Conservation (phyloP, 2,888 invertebrate genomes). For the Drosophila suboccidentalis region DNA sequence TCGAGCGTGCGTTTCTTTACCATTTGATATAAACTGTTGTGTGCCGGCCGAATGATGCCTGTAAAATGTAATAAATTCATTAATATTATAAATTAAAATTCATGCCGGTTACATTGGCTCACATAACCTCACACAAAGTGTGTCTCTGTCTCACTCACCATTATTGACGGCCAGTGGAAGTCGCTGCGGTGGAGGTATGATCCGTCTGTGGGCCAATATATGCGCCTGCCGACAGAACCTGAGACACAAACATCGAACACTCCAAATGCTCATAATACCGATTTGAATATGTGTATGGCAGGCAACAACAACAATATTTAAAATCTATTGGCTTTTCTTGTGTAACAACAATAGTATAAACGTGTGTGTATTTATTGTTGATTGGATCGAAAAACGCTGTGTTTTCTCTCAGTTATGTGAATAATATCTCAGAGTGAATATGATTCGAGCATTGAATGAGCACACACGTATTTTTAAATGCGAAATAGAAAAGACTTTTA, state of each 20-base stretch:
- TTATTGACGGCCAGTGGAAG: constrained; percentile 41
- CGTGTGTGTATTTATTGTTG: constrained; percentile 46
- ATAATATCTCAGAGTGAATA: constrained; percentile 58
- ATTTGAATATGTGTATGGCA: constrained; percentile 36
- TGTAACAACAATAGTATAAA: constrained; percentile 70
- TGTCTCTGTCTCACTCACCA: constrained; percentile 50
- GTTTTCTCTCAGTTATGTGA: constrained; percentile 42
- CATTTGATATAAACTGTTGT: constrained; percentile 81
- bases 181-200: constrained; percentile 35
- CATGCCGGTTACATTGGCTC: constrained; percentile 23
- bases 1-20: constrained; percentile 84
- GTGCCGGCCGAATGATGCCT: constrained; percentile 64
- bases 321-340: constrained; percentile 53
- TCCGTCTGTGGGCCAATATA: constrained; percentile 66
- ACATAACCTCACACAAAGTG: constrained; percentile 45
- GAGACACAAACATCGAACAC: constrained; percentile 64
- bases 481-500: constrained; percentile 46
- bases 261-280: constrained; percentile 80
- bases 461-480: constrained; percentile 53
- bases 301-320: constrained; percentile 49
- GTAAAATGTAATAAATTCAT: constrained; percentile 26
- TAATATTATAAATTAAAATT: not conserved
- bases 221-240: constrained; percentile 77
- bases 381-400: constrained; percentile 23
- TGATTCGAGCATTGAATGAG: constrained; percentile 30